Evolutionary conservation across 2,888 invertebrate genomes (phyloP).

Genomic region (Drosophila helvetica): DNA sequence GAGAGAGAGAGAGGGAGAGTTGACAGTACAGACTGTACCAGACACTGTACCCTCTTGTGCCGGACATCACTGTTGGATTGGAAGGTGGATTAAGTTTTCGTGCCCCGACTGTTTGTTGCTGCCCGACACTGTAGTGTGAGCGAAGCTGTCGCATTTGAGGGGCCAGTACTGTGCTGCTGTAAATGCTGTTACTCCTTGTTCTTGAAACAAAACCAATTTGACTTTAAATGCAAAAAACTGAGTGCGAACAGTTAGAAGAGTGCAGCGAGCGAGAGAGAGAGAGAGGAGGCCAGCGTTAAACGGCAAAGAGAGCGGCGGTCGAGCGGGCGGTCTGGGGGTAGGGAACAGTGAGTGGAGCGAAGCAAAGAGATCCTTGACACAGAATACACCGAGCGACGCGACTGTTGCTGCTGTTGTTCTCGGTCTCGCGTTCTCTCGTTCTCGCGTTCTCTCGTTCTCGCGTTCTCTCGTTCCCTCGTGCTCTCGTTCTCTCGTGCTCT

Average conservation of each 20-base stretch:
- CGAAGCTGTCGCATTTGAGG: slow-evolving; percentile 55
- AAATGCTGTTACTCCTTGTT: slow-evolving; percentile 13
- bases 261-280: neutral
- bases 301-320: neutral
- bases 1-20: too few species aligned
- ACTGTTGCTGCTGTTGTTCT: slow-evolving; percentile 30
- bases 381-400: slow-evolving; percentile 52
- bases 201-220: slow-evolving; percentile 50
- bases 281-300: neutral
- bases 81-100: too few species aligned
- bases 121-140: slow-evolving; percentile 43
- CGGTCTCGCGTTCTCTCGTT: too few species aligned
- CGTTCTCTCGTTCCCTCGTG: too few species aligned
- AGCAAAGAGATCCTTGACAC: slow-evolving; percentile 66
- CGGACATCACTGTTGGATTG: too few species aligned
- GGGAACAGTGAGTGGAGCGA: slow-evolving; percentile 34
- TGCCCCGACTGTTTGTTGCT: neutral
- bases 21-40: too few species aligned
- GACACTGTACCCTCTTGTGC: too few species aligned
- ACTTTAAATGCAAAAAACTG: slow-evolving; percentile 60
- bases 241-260: slow-evolving; percentile 18
- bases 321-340: slow-evolving; percentile 1
- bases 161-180: slow-evolving; percentile 36
- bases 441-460: neutral
- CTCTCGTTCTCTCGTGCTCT: too few species aligned